These are phyloP conservation scores for Andrena flavipes DNA, from an alignment of 2,888 invertebrate genomes.

Conservation along the genomic window DNA sequence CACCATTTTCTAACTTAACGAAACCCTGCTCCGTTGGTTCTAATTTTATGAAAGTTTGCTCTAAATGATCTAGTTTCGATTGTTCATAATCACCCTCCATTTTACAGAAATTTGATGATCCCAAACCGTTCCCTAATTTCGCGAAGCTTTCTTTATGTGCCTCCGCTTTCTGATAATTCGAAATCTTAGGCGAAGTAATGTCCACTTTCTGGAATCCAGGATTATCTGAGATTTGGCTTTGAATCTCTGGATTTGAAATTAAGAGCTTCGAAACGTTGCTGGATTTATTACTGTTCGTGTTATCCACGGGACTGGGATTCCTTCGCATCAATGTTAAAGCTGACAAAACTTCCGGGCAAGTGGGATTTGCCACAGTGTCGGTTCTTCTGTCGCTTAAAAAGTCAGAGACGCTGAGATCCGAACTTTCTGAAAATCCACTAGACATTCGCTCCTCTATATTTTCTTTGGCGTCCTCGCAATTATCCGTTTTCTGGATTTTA, in stretches of 20 bases:
- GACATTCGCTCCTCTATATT: constrained; percentile 76
- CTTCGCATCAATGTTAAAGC: constrained; percentile 81
- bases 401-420: constrained; percentile 78
- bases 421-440: constrained; percentile 79
- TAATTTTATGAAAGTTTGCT: constrained; percentile 79
- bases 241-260: constrained; percentile 81
- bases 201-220: constrained; percentile 81
- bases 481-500: constrained; percentile 75
- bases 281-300: constrained; percentile 59
- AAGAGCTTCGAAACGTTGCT: constrained; percentile 75
- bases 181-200: constrained; percentile 71
- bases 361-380: constrained; percentile 69
- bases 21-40: constrained; percentile 77
- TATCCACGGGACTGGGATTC: constrained; percentile 72
- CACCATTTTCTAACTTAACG: constrained; percentile 74
- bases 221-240: constrained; percentile 79
- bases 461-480: constrained; percentile 76
- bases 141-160: constrained; percentile 65
- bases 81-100: constrained; percentile 72
- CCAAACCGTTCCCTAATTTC: constrained; percentile 69
- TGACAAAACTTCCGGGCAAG: constrained; percentile 82
- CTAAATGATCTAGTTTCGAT: constrained; percentile 72
- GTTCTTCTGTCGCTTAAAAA: constrained; percentile 76
- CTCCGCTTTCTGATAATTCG: constrained; percentile 65
- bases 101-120: constrained; percentile 72